These are phyloP conservation scores for Lissonota sp. DNA, from an alignment of 2,888 invertebrate species.

Conservation along the genomic window DNA sequence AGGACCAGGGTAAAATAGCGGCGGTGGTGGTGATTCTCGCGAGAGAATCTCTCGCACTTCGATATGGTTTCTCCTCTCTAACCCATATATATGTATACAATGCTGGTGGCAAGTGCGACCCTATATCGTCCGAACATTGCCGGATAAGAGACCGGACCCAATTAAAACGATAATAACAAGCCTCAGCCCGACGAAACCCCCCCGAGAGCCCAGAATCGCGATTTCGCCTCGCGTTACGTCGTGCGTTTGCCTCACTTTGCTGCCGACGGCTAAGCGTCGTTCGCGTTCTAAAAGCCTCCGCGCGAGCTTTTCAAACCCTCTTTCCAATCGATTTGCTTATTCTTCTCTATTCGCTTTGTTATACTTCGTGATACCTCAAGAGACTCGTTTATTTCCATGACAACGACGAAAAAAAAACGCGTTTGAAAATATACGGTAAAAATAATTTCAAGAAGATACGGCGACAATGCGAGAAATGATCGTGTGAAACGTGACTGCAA, in stretches of 20 bases:
- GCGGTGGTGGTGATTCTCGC: slow-evolving; percentile 45
- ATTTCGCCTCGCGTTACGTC: slow-evolving; percentile 60
- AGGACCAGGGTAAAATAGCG: slow-evolving; percentile 69
- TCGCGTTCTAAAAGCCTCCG: slow-evolving; percentile 41
- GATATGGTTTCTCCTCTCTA: slow-evolving; percentile 7
- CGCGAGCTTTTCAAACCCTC: slow-evolving; percentile 18
- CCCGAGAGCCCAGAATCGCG: slow-evolving; percentile 56
- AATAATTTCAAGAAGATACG: not conserved
- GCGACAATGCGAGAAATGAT: slow-evolving; percentile 58
- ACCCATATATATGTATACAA: slow-evolving; percentile 27
- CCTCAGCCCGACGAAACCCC: slow-evolving; percentile 66
- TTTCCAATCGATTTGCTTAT: slow-evolving; percentile 4
- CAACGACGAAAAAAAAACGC: slow-evolving; percentile 10
- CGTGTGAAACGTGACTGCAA: slow-evolving; percentile 69
- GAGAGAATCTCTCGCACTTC: slow-evolving; percentile 29
- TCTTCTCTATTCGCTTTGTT: slow-evolving; percentile 1
- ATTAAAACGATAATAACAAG: slow-evolving; percentile 82
- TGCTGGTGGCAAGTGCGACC: slow-evolving; percentile 73
- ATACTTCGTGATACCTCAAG: not conserved
- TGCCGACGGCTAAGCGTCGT: slow-evolving; percentile 57
- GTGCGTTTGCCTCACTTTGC: slow-evolving; percentile 50
- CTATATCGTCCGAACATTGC: slow-evolving; percentile 76
- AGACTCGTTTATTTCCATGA: not conserved
- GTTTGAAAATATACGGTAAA: slow-evolving; percentile 20
- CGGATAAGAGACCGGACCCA: slow-evolving; percentile 81